A percentile compares a stretch with the other conserved stretches of the same genome.
Evolutionary conservation across 2,797 vertebrate genomes (phyloP).

Genomic region (Gymnothorax javanicus): DNA sequence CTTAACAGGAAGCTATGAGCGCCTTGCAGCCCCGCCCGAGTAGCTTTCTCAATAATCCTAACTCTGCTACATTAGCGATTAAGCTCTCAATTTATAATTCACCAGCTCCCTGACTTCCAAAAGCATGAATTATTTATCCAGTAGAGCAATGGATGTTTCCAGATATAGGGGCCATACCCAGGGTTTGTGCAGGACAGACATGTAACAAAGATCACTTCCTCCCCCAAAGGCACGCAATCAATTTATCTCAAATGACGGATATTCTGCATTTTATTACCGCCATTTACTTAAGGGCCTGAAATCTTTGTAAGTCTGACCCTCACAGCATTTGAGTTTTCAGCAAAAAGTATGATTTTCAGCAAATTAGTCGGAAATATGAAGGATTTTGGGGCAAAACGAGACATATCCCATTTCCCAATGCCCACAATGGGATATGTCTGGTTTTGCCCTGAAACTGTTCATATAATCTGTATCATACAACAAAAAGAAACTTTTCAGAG

Average conservation of each 20-base stretch:
- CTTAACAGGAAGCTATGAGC: conserved; percentile 9
- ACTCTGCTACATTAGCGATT: conserved; percentile 17
- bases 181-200: neutral
- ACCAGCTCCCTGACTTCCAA: conserved; percentile 15
- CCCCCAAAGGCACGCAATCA: neutral
- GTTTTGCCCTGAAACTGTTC: neutral
- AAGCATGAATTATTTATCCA: conserved; percentile 28
- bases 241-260: neutral
- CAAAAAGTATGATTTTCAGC: too few species aligned
- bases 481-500: neutral
- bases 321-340: neutral
- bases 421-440: too few species aligned
- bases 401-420: too few species aligned
- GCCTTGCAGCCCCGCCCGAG: neutral
- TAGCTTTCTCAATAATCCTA: conserved; percentile 14
- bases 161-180: neutral
- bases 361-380: neutral
- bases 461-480: neutral
- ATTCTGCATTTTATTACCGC: neutral
- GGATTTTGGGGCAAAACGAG: too few species aligned
- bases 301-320: neutral
- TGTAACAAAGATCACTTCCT: neutral
- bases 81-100: conserved; percentile 27
- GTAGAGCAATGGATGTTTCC: neutral
- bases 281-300: neutral